phyloP scores from a whole-genome alignment of 2,888 invertebrate genomes.

The Heteromurus nitidus region DNA sequence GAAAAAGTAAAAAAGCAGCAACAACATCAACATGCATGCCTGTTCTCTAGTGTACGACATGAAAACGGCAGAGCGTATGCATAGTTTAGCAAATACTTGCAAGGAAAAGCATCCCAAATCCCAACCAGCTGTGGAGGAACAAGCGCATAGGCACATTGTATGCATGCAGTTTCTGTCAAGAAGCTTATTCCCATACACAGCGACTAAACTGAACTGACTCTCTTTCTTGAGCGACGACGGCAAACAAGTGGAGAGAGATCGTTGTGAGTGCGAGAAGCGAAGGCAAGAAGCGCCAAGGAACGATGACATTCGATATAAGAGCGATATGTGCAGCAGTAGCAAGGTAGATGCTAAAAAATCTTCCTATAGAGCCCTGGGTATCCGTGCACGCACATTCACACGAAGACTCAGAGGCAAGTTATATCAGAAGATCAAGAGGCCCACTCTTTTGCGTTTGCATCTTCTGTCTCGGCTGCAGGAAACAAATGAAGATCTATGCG shows the following conservation, averaged over 20 bases:
- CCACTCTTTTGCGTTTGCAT: constrained; percentile 1
- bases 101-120: too few relatives aligned
- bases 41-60: not conserved
- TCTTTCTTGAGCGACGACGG: constrained; percentile 1
- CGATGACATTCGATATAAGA: too few relatives aligned
- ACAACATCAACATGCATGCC: constrained; percentile 45
- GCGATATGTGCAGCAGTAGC: not conserved
- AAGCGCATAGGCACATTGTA: constrained; percentile 29
- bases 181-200: too few relatives aligned
- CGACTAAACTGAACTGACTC: not conserved
- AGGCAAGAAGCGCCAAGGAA: not conserved
- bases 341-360: not conserved
- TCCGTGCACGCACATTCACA: constrained; percentile 31
- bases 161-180: constrained; percentile 40
- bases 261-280: too few relatives aligned
- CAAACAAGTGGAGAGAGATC: not conserved
- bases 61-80: not conserved
- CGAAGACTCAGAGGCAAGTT: not conserved
- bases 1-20: constrained; percentile 34
- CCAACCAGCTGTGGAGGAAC: constrained; percentile 35
- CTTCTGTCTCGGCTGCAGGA: not conserved
- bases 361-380: not conserved
- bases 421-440: constrained; percentile 6
- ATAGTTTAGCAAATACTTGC: constrained; percentile 10
- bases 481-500: constrained; percentile 16